Evolutionary conservation across 2,888 invertebrate genomes (phyloP), one percentile per base, ranked within the genome.

Genomic region (Apodemia mormo): DNA sequence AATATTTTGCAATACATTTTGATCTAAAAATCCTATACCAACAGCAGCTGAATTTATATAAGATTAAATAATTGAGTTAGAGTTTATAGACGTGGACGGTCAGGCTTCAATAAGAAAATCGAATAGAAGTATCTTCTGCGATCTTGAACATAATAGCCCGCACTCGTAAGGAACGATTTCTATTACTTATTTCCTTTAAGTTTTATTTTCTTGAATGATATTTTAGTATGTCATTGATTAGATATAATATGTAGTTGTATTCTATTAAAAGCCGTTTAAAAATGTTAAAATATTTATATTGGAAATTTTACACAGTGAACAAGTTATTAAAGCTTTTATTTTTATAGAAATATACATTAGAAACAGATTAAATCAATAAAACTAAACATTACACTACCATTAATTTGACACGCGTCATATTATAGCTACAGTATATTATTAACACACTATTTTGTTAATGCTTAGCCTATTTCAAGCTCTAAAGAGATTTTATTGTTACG

Each of bases 131-230:
- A 58, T 22, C 58, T 58, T 58, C 30, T 58, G 58, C 58, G 58
- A 58, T 58, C 58, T 58, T 10, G 30, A 30, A 61, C 61, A 61
- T 88, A 87, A 89, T 87, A 86, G 88, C 85, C 85, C 84, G 84
- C 81, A 81, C 82, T 85, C 81, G 79, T 78, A 85, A 82, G 83
- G 84, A 88, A 88, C 85, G 86, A 87, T 86, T 88, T 85, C 85
- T 86, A 87, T 86, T 86, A 87, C 86, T 88, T 61, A 61, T 30
- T 61, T 61, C 61, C 14, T 61, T 61, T 29, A 61, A 61, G 33
- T 33, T 33, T 52, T 52, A 30, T 61, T 61, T 61, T 33, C 61
- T 61, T 61, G 33, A 61, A 61, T 33, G 29, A 33, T 61, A 61
- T 61, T 61, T 12, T 33, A 61, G 61, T 33, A 33, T 61, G 5